Base-by-base conservation (phyloP, 2,888 invertebrate genomes). In the Nemapogon koenigi region DNA sequence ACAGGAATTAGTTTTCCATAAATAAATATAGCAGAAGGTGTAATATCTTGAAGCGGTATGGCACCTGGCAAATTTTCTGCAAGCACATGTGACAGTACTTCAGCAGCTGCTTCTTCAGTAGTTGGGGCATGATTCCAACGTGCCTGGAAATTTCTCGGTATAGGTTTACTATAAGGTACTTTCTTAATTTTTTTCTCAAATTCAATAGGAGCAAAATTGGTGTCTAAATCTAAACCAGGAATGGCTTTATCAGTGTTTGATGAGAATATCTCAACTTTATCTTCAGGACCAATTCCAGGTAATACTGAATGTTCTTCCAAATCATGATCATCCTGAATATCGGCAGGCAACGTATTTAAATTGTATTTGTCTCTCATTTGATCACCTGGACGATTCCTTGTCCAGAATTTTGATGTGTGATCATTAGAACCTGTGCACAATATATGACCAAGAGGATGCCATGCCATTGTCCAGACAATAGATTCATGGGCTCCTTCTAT, bases 341-440 rank as follows among this genome's bases (percentile, higher is more conserved):
- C 93, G 35, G 90, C 89, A 14, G 95, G 94, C 41, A 95, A 72
- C 10, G 92, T 94, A 60, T 97, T 97, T 44, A 97, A 81, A 68
- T 97, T 96, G 67, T 97, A 98, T 71, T 97, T 96, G 65, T 99
- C 99, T 58, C 97, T 86, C 94, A 98, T 97, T 41, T 90, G 84
- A 78, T 99, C 99, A 14, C 99, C 99, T 1, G 99, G 99, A 33
- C 98, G 85, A 72, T 99, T 99, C 45, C 99, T 82, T 2, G 99
- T 97, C 99, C 99, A 99, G 76, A 99, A 99, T 75, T 99, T 99
- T 16, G 89, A 92, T 16, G 97, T 95, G 57, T 99, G 98, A 72
- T 99, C 99, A 73, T 99, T 99, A n/a, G 98, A 98, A 0, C 98
- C 99, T 2, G 98, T 97, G 57, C 97, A 97, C 19, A 99, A 81